Evolutionary conservation across 2,888 invertebrate species (phyloP), one percentile per base, ranked within the genome.

Genomic region (Scaptodrosophila latifasciaeformis): DNA sequence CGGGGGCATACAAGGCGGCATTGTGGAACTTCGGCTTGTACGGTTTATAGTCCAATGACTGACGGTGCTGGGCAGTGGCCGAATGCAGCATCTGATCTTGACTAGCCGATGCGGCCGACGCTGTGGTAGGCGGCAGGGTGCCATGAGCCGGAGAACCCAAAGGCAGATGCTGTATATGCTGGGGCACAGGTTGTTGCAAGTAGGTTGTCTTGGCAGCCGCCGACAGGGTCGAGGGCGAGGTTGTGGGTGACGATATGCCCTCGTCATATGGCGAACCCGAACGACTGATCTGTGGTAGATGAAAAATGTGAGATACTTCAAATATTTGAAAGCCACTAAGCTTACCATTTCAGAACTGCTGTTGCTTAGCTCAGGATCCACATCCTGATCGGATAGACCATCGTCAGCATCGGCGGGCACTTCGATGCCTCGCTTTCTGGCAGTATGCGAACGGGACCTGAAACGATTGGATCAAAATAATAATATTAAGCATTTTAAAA

Each of bases 21-120:
- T 91, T 91, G 67, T 90, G 90, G 82, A 93, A 93, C 87, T 93
- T 93, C 53, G 93, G 93, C 85, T 93, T 93, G 79, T 93, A 93
- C 88, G 83, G 89, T 82, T 88, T 90, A 86, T 81, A 88, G 82
- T 85, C 84, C n/a, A 83, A 70, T 24, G 80, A 74, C 84, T 88
- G 89, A 62, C 81, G 72, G 61, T 76, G 74, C 39, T 69, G 67
- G 31, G 69, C 65, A 2, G 76, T 67, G 13, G 65, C 66, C 54
- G 65, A 65, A 46, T 67, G 68, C 47, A 59, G 39, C 31, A 55
- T 61, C 9, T 67, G 67, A 9, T 39, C 35, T 1, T 12, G 40
- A 2, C 15, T 39, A 46, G 46, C 48, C 46, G 59, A 39, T 2
- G 15, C 37, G 46, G 44, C 50, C 48, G 56, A 30, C 42, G 74